Evolutionary conservation across 1,140 invertebrate genomes (phyloP), one percentile per base, ranked within the genome.

Genomic region (Zaprionus africanus): DNA sequence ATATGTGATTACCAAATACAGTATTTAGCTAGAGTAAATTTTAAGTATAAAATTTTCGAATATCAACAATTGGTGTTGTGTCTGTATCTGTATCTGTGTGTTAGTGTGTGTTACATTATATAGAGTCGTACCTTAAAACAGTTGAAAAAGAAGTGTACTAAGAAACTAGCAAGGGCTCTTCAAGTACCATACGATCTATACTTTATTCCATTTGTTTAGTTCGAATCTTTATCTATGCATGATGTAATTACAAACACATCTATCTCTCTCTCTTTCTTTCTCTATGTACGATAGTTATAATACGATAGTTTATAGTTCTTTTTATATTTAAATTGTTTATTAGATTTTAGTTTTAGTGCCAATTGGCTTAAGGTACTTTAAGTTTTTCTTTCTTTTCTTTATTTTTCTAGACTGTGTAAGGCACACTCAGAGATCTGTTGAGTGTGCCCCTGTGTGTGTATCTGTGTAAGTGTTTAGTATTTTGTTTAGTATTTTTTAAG

Each of bases 351-450:
- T 88, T 88, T 90, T 90, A 90, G 81, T 91, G 87, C 87, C 88
- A 91, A 91, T 91, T 91, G 88, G 88, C 88, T 91, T 91, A 91
- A 91, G 88, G 88, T 91, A 91, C 88, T 91, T 81, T 90, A 90
- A 90, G 85, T 90, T 90, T 77, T 88, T 84, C 77, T 76, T 71
- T 88, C 28, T 68, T 66, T 86, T 77, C 71, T 69, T 78, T 75
- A 63, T 64, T 72, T 72, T 71, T 67, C 59, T 76, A 56, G 53
- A 26, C 22, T 59, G 54, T 24, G 4, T 41, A 41, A 82, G 79
- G 74, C 75, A 78, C 82, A 75, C 82, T 81, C 66, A 81, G 69
- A 38, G 74, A 73, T 78, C 59, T 63, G 58, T 76, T 4, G 41
- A 46, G 56, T 51, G 64, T 80, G 22, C 41, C n/a, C 17, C 5